A percentile compares a stretch with the other conserved stretches of the same genome.
These are phyloP conservation scores for Datnioides undecimradiatus DNA, from an alignment of 2,113 vertebrate genomes.

Conservation along the genomic window DNA sequence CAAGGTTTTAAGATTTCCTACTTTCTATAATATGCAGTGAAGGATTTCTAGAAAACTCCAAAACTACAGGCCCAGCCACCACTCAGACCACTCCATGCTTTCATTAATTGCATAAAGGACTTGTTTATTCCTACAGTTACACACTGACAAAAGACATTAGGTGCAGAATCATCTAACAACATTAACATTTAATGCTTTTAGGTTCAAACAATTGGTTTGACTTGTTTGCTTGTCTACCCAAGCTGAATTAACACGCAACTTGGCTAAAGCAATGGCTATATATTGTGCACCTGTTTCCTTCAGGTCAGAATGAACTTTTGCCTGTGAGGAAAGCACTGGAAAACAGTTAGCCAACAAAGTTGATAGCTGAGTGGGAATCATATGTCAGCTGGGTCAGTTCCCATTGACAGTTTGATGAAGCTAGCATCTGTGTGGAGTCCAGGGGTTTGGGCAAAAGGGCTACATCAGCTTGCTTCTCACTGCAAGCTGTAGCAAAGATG, in stretches of 20 bases:
- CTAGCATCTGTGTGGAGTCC: not conserved
- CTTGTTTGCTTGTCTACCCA: not conserved
- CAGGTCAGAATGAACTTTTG: not conserved
- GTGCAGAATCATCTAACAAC: not conserved
- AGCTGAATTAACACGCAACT: not conserved
- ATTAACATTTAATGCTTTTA: too few species aligned
- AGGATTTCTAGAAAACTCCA: too few species aligned
- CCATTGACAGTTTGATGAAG: not conserved
- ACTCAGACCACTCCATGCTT: too few species aligned
- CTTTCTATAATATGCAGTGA: too few species aligned
- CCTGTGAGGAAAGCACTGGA: not conserved
- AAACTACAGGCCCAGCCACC: too few species aligned
- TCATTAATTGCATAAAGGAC: too few species aligned
- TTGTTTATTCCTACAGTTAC: too few species aligned
- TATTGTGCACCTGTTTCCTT: not conserved
- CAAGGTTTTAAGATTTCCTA: too few species aligned
- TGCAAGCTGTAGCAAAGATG: not conserved
- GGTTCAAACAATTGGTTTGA: not conserved
- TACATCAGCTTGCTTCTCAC: not conserved
- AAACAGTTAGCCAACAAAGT: not conserved
- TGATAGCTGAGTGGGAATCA: not conserved
- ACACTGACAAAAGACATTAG: too few species aligned
- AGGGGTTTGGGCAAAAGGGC: not conserved
- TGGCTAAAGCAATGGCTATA: not conserved
- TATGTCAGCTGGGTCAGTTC: not conserved